A percentile compares a stretch with the other conserved stretches of the same genome.
Conservation (phyloP, 1,140 invertebrate species). For the Ctenoplectra terminalis region DNA sequence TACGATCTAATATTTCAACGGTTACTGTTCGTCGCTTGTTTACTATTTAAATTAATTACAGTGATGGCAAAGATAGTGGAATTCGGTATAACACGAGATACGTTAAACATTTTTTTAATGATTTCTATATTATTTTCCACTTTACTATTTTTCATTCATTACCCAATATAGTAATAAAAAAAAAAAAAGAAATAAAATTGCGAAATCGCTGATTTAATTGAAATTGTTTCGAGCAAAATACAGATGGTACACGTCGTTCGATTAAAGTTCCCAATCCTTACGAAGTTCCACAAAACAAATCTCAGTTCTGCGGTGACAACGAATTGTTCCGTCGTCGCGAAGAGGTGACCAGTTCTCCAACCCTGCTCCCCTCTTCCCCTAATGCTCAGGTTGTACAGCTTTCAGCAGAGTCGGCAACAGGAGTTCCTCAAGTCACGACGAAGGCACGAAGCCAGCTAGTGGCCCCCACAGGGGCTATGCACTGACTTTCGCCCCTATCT, state of each 20-base stretch:
- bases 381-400: slow-evolving; percentile 66
- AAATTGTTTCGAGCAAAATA: neutral
- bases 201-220: slow-evolving; percentile 8
- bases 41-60: too few relatives aligned
- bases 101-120: too few relatives aligned
- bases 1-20: too few relatives aligned
- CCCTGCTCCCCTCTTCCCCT: neutral
- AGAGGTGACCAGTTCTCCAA: slow-evolving; percentile 55
- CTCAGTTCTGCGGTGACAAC: slow-evolving; percentile 55
- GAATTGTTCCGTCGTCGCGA: slow-evolving; percentile 41
- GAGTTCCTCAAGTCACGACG: slow-evolving; percentile 76
- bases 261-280: slow-evolving; percentile 16
- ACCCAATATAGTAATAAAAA: too few relatives aligned
- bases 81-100: too few relatives aligned
- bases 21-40: too few relatives aligned
- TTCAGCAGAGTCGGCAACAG: slow-evolving; percentile 77
- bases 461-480: slow-evolving; percentile 80
- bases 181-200: neutral
- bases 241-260: neutral
- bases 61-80: too few relatives aligned
- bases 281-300: slow-evolving; percentile 43
- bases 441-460: slow-evolving; percentile 77
- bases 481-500: slow-evolving; percentile 77
- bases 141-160: too few relatives aligned
- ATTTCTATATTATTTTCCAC: too few relatives aligned